Evolutionary conservation across 2,113 vertebrate species (phyloP).

Genomic region (Crotophaga sulcirostris): DNA sequence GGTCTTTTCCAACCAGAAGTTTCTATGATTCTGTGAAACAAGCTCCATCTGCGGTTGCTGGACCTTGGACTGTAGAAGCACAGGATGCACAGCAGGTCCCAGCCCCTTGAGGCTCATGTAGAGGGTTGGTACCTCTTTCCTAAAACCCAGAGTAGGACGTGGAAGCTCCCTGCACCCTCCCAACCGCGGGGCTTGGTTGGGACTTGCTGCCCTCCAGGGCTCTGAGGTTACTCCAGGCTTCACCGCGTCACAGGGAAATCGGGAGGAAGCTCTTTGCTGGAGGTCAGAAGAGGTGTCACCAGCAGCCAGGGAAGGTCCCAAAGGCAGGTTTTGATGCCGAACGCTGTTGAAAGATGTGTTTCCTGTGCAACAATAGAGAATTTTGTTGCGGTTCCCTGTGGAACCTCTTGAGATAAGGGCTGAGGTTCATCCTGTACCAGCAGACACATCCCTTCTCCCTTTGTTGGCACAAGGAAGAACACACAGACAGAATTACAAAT

Average conservation of each 20-base stretch:
- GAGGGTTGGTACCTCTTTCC: background rate
- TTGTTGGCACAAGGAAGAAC: background rate
- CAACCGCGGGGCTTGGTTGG: fast-evolving
- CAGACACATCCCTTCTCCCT: background rate
- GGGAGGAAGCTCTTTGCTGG: background rate
- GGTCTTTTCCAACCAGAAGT: no score
- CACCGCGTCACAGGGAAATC: fast-evolving
- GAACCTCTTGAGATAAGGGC: constrained; percentile 15
- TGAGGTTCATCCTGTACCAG: background rate
- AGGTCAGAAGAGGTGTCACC: background rate
- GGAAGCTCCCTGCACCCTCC: fast-evolving
- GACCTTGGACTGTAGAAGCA: background rate
- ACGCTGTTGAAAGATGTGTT: background rate
- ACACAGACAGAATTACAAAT: background rate
- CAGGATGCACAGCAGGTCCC: background rate
- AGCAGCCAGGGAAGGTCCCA: background rate
- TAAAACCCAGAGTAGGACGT: fast-evolving
- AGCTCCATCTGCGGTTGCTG: background rate
- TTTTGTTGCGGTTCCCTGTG: background rate
- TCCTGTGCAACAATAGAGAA: constrained; percentile 17
- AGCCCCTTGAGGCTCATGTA: no score
- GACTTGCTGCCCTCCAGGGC: fast-evolving
- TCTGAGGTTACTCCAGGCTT: background rate
- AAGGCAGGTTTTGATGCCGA: background rate
- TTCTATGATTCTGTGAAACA: no score